Evolutionary conservation across 2,888 invertebrate genomes (phyloP), one percentile per base, ranked within the genome.

Genomic region (Lithosia quadra): DNA sequence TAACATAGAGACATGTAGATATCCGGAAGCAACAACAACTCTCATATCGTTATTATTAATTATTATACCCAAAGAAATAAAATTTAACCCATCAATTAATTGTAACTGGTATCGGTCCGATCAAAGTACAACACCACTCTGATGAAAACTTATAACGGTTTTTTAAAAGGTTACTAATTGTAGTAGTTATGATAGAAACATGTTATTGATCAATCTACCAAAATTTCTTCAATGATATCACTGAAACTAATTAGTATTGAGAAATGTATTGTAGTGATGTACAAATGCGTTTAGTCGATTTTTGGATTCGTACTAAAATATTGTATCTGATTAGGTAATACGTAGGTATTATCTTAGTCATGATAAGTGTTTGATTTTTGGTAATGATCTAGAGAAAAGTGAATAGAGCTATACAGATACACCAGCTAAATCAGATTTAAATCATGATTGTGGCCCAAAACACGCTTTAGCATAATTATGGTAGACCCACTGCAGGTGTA

Each of bases 161-260:
- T 68, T 78, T 83, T 84, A 82, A 84, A 82, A 82, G 77, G 82
- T 81, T 81, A 77, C 78, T 76, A 83, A 82, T 84, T 78, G 80
- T 77, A 82, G 80, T 24, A 82, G 82, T 84, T 86, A 85, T 85
- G 82, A 85, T 77, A 71, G 77, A 79, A 76, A 84, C 77, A 74
- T 81, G 88, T 89, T 88, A 90, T 89, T 86, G 86, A 80, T 82
- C 88, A 89, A 90, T 89, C 86, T 84, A 79, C 76, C 75, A 82
- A 82, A 83, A 83, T 86, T 84, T 86, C 83, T 78, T 82, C 75
- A 73, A 79, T 74, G 77, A 82, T 78, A 78, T 78, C 81, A 78
- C 74, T 77, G 72, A 77, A 71, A 77, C 81, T 85, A 84, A 87
- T 86, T 85, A 86, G 76, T 73, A 70, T 79, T 74, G 71, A 34